Conservation (phyloP, 2,888 invertebrate species). For the Drosophila barbarae region DNA sequence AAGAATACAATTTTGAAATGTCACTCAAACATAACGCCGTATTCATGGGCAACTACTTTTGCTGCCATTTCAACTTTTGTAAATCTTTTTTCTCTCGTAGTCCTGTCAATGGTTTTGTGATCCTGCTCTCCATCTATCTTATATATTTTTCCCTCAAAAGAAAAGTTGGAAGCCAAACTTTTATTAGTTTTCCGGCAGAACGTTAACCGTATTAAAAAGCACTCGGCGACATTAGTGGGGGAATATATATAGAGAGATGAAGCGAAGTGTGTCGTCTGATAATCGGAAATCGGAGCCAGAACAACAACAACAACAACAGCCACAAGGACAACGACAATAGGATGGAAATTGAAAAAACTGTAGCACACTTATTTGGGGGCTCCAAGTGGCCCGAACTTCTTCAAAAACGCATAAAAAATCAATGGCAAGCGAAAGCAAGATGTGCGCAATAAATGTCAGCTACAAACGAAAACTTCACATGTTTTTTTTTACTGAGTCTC, state of each 20-base stretch:
- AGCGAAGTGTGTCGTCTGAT: constrained; percentile 46
- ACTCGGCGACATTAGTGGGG: constrained; percentile 28
- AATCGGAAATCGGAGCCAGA: constrained; percentile 29
- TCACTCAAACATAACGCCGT: constrained; percentile 53
- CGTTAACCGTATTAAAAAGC: constrained; percentile 59
- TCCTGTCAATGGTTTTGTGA: constrained; percentile 57
- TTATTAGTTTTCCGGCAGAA: constrained; percentile 64
- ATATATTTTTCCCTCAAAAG: constrained; percentile 17
- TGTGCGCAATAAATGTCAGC: constrained; percentile 75
- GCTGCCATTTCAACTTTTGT: constrained; percentile 41
- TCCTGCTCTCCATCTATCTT: neutral
- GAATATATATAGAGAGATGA: constrained; percentile 31
- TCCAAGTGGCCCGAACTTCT: constrained; percentile 59
- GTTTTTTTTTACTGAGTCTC: constrained; percentile 27
- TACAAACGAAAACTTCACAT: constrained; percentile 66
- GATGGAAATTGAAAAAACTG: constrained; percentile 50
- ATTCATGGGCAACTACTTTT: constrained; percentile 52
- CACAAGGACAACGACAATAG: constrained; percentile 18
- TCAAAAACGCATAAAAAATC: constrained; percentile 74
- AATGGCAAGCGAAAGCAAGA: constrained; percentile 58
- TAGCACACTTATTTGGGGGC: constrained; percentile 63
- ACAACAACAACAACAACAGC: neutral
- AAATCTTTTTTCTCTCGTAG: constrained; percentile 53
- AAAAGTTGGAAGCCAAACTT: constrained; percentile 41
- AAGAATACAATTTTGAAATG: constrained; percentile 44